A percentile compares a stretch with the other conserved stretches of the same genome.
These are phyloP conservation scores for Odontophorus gujanensis DNA, from an alignment of 2,113 vertebrate species.

Conservation along the genomic window DNA sequence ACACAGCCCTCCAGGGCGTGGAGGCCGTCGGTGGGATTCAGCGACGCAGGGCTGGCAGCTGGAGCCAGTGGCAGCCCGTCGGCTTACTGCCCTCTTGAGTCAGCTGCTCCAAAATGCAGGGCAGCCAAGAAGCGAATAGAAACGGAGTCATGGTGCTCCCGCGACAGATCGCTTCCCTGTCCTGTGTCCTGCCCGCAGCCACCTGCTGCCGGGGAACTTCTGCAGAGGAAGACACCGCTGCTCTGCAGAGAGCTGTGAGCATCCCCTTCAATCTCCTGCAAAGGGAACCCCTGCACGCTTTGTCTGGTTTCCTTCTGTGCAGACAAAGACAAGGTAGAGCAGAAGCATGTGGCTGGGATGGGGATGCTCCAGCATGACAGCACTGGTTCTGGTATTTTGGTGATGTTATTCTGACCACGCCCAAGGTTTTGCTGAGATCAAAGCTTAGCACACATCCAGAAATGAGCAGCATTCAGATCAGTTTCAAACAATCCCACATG, in stretches of 20 bases:
- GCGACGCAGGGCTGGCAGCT: not conserved
- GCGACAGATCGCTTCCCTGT: not conserved
- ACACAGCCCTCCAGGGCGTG: no score
- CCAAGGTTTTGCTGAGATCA: not conserved
- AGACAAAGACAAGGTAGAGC: accelerated
- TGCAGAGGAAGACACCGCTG: accelerated
- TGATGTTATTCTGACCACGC: not conserved
- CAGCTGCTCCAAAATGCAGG: not conserved
- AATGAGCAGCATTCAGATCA: not conserved
- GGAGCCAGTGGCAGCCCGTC: not conserved
- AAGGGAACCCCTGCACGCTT: not conserved
- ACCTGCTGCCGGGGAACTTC: accelerated
- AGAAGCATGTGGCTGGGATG: not conserved
- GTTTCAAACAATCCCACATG: not conserved
- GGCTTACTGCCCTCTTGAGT: constrained; percentile 60
- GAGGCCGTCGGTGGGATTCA: not conserved
- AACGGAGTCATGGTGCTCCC: accelerated
- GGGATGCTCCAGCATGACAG: accelerated
- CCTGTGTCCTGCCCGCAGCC: not conserved
- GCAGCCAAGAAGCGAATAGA: accelerated
- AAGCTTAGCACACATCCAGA: not conserved
- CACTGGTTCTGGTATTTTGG: accelerated
- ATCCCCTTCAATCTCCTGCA: no score
- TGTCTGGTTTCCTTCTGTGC: not conserved
- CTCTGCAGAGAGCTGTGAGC: not conserved